phyloP scores from a whole-genome alignment of 2,113 vertebrate genomes.

The Rafetus swinhoei region DNA sequence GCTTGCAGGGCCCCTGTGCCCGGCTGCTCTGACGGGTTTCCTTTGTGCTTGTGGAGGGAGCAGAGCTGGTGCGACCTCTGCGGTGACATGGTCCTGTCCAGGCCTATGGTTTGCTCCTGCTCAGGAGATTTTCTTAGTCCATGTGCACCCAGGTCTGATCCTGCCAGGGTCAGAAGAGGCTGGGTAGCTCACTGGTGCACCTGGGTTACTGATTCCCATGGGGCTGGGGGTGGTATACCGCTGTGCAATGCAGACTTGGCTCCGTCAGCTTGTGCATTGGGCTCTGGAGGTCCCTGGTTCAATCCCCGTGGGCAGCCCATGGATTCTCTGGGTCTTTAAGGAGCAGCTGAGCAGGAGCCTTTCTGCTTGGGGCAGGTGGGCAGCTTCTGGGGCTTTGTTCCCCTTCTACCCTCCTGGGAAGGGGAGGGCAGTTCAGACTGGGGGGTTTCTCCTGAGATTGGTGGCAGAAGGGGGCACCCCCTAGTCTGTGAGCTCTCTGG shows the following conservation, averaged over 20 bases:
- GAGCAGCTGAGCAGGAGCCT: background rate
- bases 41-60: background rate
- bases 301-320: background rate
- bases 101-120: background rate
- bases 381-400: background rate
- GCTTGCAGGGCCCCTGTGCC: background rate
- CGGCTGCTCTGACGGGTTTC: background rate
- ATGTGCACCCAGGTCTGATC: background rate
- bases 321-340: background rate
- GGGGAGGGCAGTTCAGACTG: no score
- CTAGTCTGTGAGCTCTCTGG: background rate
- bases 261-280: background rate
- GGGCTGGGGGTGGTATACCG: accelerated
- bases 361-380: background rate
- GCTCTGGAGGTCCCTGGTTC: background rate
- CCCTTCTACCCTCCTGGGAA: background rate
- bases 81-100: no score
- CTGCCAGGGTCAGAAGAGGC: background rate
- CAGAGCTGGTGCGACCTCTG: background rate
- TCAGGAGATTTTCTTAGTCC: background rate
- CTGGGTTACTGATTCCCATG: background rate
- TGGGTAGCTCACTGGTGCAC: background rate
- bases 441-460: background rate
- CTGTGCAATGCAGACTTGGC: background rate
- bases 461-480: background rate